A percentile compares a stretch with the other conserved stretches of the same genome.
Evolutionary conservation across 2,797 vertebrate species (phyloP).

Genomic region (Takifugu rubripes): DNA sequence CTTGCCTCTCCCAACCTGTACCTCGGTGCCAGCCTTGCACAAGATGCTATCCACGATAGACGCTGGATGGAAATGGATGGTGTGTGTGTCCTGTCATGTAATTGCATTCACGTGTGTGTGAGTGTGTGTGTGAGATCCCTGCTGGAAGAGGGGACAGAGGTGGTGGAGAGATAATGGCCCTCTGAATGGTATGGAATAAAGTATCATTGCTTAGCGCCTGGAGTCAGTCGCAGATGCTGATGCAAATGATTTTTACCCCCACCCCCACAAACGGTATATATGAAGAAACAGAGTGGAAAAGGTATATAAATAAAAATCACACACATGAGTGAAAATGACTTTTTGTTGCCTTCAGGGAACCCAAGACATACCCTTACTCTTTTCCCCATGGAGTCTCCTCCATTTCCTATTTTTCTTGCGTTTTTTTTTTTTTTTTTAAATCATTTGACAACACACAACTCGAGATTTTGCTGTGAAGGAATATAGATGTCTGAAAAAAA

Average conservation of each 20-base stretch:
- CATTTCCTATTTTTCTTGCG: slow-evolving; percentile 69
- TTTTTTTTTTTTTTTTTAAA: slow-evolving; percentile 63
- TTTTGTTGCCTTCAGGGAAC: slow-evolving; percentile 81
- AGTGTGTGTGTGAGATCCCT: slow-evolving; percentile 70
- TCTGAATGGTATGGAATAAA: slow-evolving; percentile 90
- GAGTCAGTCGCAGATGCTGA: slow-evolving; percentile 88
- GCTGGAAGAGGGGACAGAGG: slow-evolving; percentile 76
- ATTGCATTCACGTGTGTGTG: slow-evolving; percentile 59
- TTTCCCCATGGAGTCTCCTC: slow-evolving; percentile 56
- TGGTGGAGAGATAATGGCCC: slow-evolving; percentile 89
- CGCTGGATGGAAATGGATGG: slow-evolving; percentile 80
- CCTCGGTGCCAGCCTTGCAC: slow-evolving; percentile 82
- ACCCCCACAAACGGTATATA: slow-evolving; percentile 79
- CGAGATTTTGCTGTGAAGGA: slow-evolving; percentile 69
- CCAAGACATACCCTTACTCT: slow-evolving; percentile 73
- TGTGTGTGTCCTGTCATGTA: slow-evolving; percentile 51
- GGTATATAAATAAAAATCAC: slow-evolving; percentile 83
- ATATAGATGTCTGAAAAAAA: slow-evolving; percentile 50
- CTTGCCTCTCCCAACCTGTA: slow-evolving; percentile 72
- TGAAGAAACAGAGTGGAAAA: slow-evolving; percentile 77
- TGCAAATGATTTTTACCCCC: slow-evolving; percentile 78
- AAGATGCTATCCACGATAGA: slow-evolving; percentile 89
- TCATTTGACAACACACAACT: slow-evolving; percentile 77
- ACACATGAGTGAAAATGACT: slow-evolving; percentile 82
- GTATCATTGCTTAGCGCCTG: slow-evolving; percentile 90